A percentile compares a stretch with the other conserved stretches of the same genome.
Conservation (phyloP, 2,888 invertebrate genomes). For the Neria commutata region DNA sequence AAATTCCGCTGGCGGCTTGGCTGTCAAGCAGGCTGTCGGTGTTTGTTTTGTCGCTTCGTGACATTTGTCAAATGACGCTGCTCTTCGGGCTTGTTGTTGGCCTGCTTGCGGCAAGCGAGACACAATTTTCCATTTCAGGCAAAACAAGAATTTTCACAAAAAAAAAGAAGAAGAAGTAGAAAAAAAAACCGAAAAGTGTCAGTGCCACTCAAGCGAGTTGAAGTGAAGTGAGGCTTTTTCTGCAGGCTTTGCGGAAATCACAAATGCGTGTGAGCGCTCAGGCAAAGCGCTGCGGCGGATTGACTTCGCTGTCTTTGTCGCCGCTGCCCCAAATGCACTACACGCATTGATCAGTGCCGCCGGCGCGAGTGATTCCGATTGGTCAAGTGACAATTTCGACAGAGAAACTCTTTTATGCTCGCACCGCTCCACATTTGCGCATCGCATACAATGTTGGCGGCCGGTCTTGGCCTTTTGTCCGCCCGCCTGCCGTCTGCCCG, state of each 20-base stretch:
- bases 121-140: not conserved
- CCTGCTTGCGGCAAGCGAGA: not conserved
- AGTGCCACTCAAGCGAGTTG: no score
- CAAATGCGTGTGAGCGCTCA: no score
- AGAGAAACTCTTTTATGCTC: constrained; percentile 9
- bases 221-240: no score
- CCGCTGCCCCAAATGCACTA: not conserved
- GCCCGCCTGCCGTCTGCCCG: no score
- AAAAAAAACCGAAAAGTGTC: not conserved
- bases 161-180: not conserved
- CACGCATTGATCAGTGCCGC: not conserved
- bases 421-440: not conserved
- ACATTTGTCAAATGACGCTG: constrained; percentile 7
- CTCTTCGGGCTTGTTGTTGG: not conserved
- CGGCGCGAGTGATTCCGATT: not conserved
- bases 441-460: no score
- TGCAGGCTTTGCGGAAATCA: not conserved
- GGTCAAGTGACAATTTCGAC: constrained; percentile 6
- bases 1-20: not conserved
- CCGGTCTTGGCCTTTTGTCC: no score
- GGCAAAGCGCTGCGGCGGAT: not conserved
- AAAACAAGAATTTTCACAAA: constrained; percentile 5
- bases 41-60: not conserved
- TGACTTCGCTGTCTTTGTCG: not conserved
- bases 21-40: not conserved